Conservation (phyloP, 1,140 invertebrate species). For the Hydropsyche tenuis region DNA sequence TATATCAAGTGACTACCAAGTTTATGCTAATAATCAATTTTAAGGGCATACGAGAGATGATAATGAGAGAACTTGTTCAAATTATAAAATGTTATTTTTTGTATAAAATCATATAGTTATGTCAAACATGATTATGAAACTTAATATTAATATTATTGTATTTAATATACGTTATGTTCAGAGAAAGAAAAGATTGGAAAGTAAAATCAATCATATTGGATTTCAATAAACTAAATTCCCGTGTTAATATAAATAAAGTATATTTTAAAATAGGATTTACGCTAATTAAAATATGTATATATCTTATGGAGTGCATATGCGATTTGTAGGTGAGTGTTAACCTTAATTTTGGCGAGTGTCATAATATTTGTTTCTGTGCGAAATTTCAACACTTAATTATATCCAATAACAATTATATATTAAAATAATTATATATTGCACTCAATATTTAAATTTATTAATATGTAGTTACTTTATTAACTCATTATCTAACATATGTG, state of each 20-base stretch:
- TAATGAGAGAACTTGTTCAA: slow-evolving; percentile 8
- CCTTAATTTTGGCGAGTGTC: slow-evolving; percentile 26
- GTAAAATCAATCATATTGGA: slow-evolving; percentile 24
- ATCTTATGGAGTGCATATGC: slow-evolving; percentile 34
- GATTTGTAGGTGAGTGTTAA: slow-evolving; percentile 38
- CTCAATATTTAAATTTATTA: not conserved
- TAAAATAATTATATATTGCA: not conserved
- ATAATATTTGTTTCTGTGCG: slow-evolving; percentile 8
- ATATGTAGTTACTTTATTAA: not conserved
- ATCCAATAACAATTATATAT: not conserved
- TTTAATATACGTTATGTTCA: not conserved
- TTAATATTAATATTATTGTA: slow-evolving; percentile 35
- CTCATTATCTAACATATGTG: too few species aligned
- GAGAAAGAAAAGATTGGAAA: not conserved
- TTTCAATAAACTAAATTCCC: slow-evolving; percentile 28
- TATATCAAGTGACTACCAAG: too few species aligned
- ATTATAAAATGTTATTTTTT: slow-evolving; percentile 23
- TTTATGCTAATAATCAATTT: not conserved
- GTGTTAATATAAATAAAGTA: slow-evolving; percentile 32
- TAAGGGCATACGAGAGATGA: not conserved
- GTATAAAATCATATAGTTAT: slow-evolving; percentile 13
- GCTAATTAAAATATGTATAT: slow-evolving; percentile 22
- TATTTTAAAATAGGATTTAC: slow-evolving; percentile 33
- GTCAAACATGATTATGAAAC: slow-evolving; percentile 25
- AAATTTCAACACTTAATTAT: not conserved